Evolutionary conservation across 2,797 vertebrate genomes (phyloP), one percentile per base, ranked within the genome.

Genomic region (Myotis vivesi): DNA sequence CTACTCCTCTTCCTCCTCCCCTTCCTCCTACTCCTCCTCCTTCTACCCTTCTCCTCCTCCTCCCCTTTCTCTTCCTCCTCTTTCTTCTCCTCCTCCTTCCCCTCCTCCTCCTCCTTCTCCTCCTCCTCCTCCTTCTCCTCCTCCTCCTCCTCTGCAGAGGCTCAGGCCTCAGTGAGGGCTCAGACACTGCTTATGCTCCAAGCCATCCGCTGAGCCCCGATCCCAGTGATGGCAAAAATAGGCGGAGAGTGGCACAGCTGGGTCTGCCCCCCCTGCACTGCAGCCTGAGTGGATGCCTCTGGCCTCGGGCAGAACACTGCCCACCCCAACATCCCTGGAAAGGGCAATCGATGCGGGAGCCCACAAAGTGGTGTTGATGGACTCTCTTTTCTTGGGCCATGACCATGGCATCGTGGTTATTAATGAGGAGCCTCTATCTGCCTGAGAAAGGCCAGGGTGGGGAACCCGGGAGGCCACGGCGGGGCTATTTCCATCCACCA

Each of bases 311-410:
- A 69, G 84, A 44, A 33, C 33, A 46, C 44, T 7, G 49, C n/a
- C 46, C 62, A 30, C 66, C 51, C 76, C 36, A 16, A 2, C 49
- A 53, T 91, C 81, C 57, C 71, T 87, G 2, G n/a, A 81, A 30
- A 95, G 46, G 46, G 64, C 59, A 64, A 95, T 94, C 17, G 4
- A 77, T 95, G 41, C 22, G 38, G 92, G 57, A 94, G 93, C 76
- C 89, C 87, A 68, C 95, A 94, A 36, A 94, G 84, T 93, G 72
- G 79, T 95, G 80, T 94, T 51, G 82, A 55, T 81, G 73, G 62
- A 87, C 91, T 92, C 83, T 72, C 5, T 82, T 9, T 33, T 93
- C 87, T 57, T n/a, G 66, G 83, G 77, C 19, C 1, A 12, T 53
- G 72, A 93, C 95, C 94, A 75, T 83, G 57, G 36, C 41, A 10